A percentile compares a stretch with the other conserved stretches of the same genome.
These are phyloP conservation scores for Phrynocephalus forsythii DNA, from an alignment of 2,797 vertebrate genomes.

Conservation along the genomic window DNA sequence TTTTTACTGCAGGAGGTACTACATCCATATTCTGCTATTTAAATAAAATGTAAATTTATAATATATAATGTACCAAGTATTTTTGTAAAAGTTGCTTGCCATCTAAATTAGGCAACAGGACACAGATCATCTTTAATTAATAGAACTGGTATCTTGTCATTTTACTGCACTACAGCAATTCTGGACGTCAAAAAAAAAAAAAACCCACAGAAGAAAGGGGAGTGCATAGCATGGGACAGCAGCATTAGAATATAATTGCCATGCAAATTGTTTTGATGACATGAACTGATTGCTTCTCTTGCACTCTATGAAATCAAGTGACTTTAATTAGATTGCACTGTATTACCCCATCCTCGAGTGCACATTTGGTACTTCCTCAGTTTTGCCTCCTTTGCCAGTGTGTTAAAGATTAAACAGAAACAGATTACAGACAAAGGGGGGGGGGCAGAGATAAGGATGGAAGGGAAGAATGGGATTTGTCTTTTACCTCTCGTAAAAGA, in stretches of 20 bases:
- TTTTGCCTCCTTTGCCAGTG: constrained; percentile 17
- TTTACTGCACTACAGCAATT: constrained; percentile 44
- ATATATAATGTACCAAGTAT: constrained; percentile 37
- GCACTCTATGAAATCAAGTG: constrained; percentile 8
- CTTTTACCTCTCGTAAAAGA: constrained; percentile 31
- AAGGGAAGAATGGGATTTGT: neutral
- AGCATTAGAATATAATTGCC: constrained; percentile 44
- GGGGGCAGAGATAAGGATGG: neutral
- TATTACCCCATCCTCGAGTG: constrained; percentile 36
- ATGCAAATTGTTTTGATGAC: constrained; percentile 48
- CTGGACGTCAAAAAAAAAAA: constrained; percentile 39
- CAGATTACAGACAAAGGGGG: neutral
- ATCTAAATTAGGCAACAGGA: constrained; percentile 41
- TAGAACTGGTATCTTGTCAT: constrained; percentile 32
- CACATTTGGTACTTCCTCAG: constrained; percentile 18
- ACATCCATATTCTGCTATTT: constrained; percentile 26
- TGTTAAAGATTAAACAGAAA: constrained; percentile 14
- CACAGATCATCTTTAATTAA: constrained; percentile 47
- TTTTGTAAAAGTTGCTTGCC: constrained; percentile 45
- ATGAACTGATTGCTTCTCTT: neutral
- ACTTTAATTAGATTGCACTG: constrained; percentile 54
- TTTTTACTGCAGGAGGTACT: constrained; percentile 37
- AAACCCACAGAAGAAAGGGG: neutral
- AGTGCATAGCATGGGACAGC: constrained; percentile 22
- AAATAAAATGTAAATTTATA: neutral